Evolutionary conservation across 2,888 invertebrate species (phyloP), one percentile per base, ranked within the genome.

Genomic region (Blera fallax): DNA sequence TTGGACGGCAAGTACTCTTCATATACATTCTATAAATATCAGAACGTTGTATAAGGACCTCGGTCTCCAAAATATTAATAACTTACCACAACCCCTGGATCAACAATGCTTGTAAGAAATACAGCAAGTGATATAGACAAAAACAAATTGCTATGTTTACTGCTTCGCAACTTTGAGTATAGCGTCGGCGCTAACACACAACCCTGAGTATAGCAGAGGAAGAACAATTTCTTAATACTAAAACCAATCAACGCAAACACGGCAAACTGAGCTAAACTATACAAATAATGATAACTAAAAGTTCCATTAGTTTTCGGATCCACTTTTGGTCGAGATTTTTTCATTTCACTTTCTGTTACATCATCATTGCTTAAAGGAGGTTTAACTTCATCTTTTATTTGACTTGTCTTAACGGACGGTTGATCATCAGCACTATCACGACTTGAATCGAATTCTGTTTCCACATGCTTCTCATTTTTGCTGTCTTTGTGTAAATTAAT

Each of bases 221-320:
- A 92, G 88, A 92, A 92, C 32, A 92, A 88, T 85, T 92, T 92
- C 70, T 89, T 90, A 48, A 92, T 89, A 67, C 89, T 88, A 18
- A 92, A 89, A 2, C 92, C 92, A 40, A 92, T 88, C 3, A 90
- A 67, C 0, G 89, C 89, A 90, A 95, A 97, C 40, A 95, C 95
- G 37, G 93, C 91, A 91, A 95, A 93, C 90, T 97, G 97, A 8
- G 95, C 92, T 29, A 95, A 91, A 90, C 95, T 95, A 90, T 96
- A 97, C 70, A 95, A 93, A 34, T 91, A 92, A 78, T 91, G 90
- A 76, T 90, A 89, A 82, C 89, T 89, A 16, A 77, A 62, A 1
- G 40, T 24, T n/a, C 16, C 48, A 14, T 48, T 45, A 6, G 37
- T 16, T 34, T 77, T 72, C 0, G 52, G 1, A 0, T 48, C 52